Percentiles rank a stretch among this genome's conserved stretches.
phyloP scores from a whole-genome alignment of 2,113 vertebrate genomes.

The Indicator maculatus region DNA sequence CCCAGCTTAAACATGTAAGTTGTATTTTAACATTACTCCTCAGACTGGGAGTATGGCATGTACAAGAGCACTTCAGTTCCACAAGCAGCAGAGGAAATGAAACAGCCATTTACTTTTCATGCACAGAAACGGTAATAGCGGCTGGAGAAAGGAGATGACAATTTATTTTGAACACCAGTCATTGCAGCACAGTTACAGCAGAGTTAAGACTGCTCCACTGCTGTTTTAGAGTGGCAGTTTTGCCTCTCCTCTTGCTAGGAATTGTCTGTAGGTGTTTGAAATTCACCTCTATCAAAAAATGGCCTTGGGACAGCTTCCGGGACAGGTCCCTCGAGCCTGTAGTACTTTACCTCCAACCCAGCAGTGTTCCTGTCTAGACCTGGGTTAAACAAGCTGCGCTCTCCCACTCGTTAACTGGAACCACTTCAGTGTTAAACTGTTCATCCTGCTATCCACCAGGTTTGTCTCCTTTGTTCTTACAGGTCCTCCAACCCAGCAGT shows the following conservation, averaged over 20 bases:
- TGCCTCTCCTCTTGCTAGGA: neutral
- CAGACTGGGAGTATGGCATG: neutral
- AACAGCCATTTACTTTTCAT: conserved; percentile 36
- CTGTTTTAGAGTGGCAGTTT: conserved; percentile 6
- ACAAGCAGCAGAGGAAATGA: conserved; percentile 25
- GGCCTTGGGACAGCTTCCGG: neutral
- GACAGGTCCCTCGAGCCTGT: neutral
- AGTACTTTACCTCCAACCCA: neutral
- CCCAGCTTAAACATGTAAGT: neutral
- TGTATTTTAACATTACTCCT: conserved; percentile 9
- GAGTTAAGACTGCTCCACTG: neutral
- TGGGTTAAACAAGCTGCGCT: neutral
- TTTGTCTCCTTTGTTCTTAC: neutral
- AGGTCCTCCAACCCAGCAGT: too few relatives aligned
- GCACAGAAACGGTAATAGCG: neutral
- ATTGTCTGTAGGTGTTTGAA: neutral
- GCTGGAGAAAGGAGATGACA: conserved; percentile 29
- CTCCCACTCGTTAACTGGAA: neutral
- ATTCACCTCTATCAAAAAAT: neutral
- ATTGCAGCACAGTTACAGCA: neutral
- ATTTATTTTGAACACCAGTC: conserved; percentile 28
- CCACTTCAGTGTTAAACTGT: neutral
- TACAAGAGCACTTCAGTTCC: neutral
- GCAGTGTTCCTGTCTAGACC: neutral
- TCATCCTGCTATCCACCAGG: neutral